Evolutionary conservation across 2,113 vertebrate genomes (phyloP).

Genomic region (Atherinomorus stipes): DNA sequence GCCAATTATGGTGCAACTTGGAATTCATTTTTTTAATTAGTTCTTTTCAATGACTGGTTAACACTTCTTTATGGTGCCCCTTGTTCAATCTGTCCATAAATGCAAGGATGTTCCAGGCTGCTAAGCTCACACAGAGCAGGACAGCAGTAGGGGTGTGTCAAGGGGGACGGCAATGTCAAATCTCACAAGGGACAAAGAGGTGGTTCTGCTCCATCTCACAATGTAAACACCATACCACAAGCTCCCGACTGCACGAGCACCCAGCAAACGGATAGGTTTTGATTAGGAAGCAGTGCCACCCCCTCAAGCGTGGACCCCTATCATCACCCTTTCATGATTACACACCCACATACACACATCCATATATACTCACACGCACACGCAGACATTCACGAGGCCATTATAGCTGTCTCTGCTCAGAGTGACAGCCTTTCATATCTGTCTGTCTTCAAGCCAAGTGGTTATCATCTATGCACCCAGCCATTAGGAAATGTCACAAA

Average conservation of each 20-base stretch:
- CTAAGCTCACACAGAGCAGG: constrained; percentile 42
- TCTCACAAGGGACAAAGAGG: constrained; percentile 65
- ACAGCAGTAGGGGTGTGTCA: constrained; percentile 2
- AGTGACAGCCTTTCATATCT: constrained; percentile 81
- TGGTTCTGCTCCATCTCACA: constrained; percentile 65
- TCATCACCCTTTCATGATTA: constrained; percentile 63
- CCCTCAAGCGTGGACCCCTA: constrained; percentile 60
- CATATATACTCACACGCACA: constrained; percentile 23
- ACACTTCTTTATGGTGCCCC: constrained; percentile 14
- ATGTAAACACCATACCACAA: constrained; percentile 56
- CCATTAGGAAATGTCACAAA: constrained; percentile 83
- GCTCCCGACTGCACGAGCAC: constrained; percentile 36
- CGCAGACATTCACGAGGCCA: constrained; percentile 58
- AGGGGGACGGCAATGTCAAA: constrained; percentile 45
- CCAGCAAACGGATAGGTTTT: constrained; percentile 45
- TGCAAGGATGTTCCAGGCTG: constrained; percentile 48
- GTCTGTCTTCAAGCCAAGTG: constrained; percentile 74
- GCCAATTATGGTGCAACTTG: background rate
- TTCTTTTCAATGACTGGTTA: constrained; percentile 14
- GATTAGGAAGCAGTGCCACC: constrained; percentile 56
- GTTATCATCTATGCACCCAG: constrained; percentile 77
- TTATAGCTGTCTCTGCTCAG: constrained; percentile 74
- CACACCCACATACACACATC: constrained; percentile 54
- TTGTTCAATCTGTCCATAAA: constrained; percentile 39
- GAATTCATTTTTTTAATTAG: constrained; percentile 11